phyloP scores from a whole-genome alignment of 2,888 invertebrate species.

The Eledona agricola region DNA sequence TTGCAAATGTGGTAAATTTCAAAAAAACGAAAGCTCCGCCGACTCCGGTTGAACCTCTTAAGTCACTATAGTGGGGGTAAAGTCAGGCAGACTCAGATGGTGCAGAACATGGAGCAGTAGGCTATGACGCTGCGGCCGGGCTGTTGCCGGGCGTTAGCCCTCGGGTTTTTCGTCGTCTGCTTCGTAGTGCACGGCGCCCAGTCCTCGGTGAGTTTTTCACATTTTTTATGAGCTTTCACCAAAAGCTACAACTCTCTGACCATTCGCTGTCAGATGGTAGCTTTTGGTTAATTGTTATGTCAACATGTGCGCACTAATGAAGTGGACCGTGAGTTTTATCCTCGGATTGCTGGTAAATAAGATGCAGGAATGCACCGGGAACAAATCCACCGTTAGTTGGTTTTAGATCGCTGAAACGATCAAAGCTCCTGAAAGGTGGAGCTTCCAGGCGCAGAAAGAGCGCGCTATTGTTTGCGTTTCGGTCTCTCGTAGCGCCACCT shows the following conservation, averaged over 20 bases:
- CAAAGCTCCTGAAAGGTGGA: no score
- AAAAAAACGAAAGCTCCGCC: slow-evolving; percentile 39
- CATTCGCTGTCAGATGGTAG: slow-evolving; percentile 1
- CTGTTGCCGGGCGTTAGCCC: slow-evolving; percentile 60
- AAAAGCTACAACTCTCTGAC: neutral
- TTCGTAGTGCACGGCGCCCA: slow-evolving; percentile 49
- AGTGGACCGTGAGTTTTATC: slow-evolving; percentile 4
- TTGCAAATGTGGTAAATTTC: slow-evolving; percentile 2
- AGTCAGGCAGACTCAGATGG: slow-evolving; percentile 49
- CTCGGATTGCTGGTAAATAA: neutral
- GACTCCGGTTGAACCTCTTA: slow-evolving; percentile 45
- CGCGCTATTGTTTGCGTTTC: no score
- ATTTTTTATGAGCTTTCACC: slow-evolving; percentile 10
- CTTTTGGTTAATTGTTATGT: slow-evolving; percentile 18
- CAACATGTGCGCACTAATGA: slow-evolving; percentile 23
- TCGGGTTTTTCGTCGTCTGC: slow-evolving; percentile 51
- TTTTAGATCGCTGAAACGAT: no score
- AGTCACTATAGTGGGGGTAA: slow-evolving; percentile 52
- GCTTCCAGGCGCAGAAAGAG: no score
- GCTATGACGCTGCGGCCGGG: slow-evolving; percentile 62
- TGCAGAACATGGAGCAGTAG: slow-evolving; percentile 60
- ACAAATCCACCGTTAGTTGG: no score
- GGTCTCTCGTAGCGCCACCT: no score
- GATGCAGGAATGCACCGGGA: slow-evolving; percentile 13
- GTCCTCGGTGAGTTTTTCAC: slow-evolving; percentile 51